Conservation (phyloP, 2,888 invertebrate species). For the Eulithis testata region DNA sequence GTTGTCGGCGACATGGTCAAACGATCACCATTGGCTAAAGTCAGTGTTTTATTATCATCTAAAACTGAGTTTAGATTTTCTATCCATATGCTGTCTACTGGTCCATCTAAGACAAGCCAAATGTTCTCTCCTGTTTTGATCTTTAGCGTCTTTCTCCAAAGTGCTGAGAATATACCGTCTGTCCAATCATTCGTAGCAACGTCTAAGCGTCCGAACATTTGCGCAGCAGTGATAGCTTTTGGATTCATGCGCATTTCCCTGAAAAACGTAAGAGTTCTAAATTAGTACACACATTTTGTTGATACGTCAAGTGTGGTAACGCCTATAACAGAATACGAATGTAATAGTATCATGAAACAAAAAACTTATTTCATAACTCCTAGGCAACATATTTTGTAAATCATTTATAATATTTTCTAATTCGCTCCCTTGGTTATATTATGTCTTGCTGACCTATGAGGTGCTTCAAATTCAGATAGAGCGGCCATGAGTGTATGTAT, state of each 20-base stretch:
- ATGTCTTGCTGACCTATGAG: conserved; percentile 86
- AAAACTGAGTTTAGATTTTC: conserved; percentile 98
- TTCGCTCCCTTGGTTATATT: too few relatives aligned
- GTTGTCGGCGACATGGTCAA: conserved; percentile 97
- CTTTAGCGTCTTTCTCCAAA: conserved; percentile 97
- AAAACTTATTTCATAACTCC: too few relatives aligned
- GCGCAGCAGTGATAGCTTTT: conserved; percentile 97
- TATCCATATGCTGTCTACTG: conserved; percentile 99
- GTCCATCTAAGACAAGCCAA: conserved; percentile 98
- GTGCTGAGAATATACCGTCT: conserved; percentile 98
- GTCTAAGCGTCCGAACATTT: conserved; percentile 98
- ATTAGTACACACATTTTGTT: background rate
- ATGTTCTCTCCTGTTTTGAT: conserved; percentile 94
- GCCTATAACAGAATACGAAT: too few relatives aligned
- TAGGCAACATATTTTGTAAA: too few relatives aligned
- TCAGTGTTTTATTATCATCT: conserved; percentile 98
- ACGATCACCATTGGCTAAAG: conserved; percentile 97
- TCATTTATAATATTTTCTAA: too few relatives aligned
- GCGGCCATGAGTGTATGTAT: conserved; percentile 96
- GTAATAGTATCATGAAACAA: too few relatives aligned
- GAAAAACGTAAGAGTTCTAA: conserved; percentile 27
- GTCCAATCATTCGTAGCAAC: conserved; percentile 99
- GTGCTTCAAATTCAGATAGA: conserved; percentile 92
- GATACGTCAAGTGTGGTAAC: too few relatives aligned
- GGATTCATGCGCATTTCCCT: conserved; percentile 99